Base-by-base conservation (phyloP, 2,113 vertebrate genomes). In the Butorides virescens region DNA sequence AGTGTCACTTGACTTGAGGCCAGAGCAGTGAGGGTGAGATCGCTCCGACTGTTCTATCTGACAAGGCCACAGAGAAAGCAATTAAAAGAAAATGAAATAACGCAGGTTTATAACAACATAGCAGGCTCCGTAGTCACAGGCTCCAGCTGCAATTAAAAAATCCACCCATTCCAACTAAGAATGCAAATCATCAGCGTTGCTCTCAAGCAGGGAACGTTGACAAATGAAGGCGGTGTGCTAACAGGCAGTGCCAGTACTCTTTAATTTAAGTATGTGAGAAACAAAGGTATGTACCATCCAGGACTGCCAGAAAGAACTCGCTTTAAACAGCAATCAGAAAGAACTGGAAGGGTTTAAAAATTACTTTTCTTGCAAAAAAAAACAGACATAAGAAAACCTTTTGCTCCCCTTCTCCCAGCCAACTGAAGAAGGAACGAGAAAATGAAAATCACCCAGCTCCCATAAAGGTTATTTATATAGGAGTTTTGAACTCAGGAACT, bases 221-320 rank as follows among this genome's bases (percentile, higher is more conserved):
- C 95, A 95, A 97, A 97, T 6, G 89, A 97, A 97, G 95, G 94
- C 84, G 84, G 84, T 70, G 88, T 96, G 93, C 90, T 92, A 95
- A 97, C 93, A 97, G 61, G 87, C 87, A 90, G 90, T 86, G 90
- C 67, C 92, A 90, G 61, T 86, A 71, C 66, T 95, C 95, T 75
- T 75, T 81, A 89, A 95, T 92, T 94, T 95, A 95, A 95, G 36
- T 68, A 88, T 52, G 92, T 86, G 93, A 97, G 92, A 94, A 92
- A 94, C 83, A 97, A 97, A 97, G 96, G 94, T 90, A 93, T 71
- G 82, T 52, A 88, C 66, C 63, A 94, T 77, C 73, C 56, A 8
- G 83, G 80, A 85, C 86, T 92, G 87, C 74, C 94, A 94, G 87
- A 62, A 82, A 82, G 61, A 89, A 53, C 46, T 82, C 6, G 10